Evolutionary conservation across 2,113 vertebrate genomes (phyloP).

Genomic region (Lates calcarifer): DNA sequence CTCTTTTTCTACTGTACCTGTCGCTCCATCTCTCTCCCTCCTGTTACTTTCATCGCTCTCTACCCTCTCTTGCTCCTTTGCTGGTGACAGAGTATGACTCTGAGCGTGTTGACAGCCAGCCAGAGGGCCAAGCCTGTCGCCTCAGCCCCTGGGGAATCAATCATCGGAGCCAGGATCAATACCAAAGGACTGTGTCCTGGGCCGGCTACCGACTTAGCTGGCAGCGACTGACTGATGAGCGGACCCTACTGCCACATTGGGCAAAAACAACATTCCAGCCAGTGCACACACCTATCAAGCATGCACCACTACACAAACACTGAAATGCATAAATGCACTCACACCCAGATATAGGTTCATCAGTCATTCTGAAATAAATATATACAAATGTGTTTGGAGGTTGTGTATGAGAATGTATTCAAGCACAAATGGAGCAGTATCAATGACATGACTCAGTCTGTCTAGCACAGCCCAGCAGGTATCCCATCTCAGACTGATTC

Average conservation of each 20-base stretch:
- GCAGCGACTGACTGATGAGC: conserved; percentile 61
- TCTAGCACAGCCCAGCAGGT: conserved; percentile 1
- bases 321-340: conserved; percentile 33
- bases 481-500: conserved; percentile 3
- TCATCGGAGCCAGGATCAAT: conserved; percentile 75
- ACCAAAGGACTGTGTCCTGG: conserved; percentile 53
- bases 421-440: neutral
- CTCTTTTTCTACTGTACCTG: conserved; percentile 25
- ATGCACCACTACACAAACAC: conserved; percentile 41
- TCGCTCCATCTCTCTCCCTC: neutral
- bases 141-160: conserved; percentile 64
- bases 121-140: conserved; percentile 34
- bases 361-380: conserved; percentile 34
- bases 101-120: conserved; percentile 62
- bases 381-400: conserved; percentile 32
- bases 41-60: conserved; percentile 2
- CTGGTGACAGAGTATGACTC: conserved; percentile 59
- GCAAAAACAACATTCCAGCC: conserved; percentile 51
- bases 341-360: conserved; percentile 13
- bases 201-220: conserved; percentile 50
- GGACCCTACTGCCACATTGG: conserved; percentile 14
- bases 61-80: conserved; percentile 13
- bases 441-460: neutral
- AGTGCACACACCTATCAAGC: conserved; percentile 34
- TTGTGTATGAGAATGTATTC: conserved; percentile 36